Evolutionary conservation across 1,140 invertebrate genomes (phyloP).

Genomic region (Brachystomella parvula): DNA sequence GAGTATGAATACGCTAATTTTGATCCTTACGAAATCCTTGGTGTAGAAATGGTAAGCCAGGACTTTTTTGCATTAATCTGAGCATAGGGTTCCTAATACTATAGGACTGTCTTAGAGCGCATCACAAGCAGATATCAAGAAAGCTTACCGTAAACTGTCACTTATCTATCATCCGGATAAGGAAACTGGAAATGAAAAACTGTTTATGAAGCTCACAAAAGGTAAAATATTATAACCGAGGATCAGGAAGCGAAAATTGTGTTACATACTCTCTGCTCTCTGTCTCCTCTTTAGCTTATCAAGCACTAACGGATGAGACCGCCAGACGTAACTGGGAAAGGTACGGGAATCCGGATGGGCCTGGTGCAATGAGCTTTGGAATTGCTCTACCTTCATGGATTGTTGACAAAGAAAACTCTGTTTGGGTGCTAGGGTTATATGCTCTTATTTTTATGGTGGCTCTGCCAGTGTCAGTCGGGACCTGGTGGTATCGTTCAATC

Average conservation of each 20-base stretch:
- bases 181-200: conserved; percentile 91
- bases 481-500: conserved; percentile 98
- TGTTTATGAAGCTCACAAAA: conserved; percentile 96
- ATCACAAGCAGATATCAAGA: conserved; percentile 81
- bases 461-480: conserved; percentile 83
- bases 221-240: conserved; percentile 51
- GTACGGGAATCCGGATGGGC: conserved; percentile 99
- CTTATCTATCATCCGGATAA: conserved; percentile 95
- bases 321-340: conserved; percentile 95
- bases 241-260: not conserved
- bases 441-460: conserved; percentile 96
- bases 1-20: conserved; percentile 97
- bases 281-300: conserved; percentile 48
- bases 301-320: conserved; percentile 91
- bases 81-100: no score
- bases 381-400: conserved; percentile 99
- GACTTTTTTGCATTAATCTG: no score
- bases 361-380: conserved; percentile 96
- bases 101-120: conserved; percentile 61
- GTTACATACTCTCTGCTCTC: not conserved
- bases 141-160: conserved; percentile 87
- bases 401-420: conserved; percentile 98
- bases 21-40: conserved; percentile 95
- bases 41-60: conserved; percentile 67
- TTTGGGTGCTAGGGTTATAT: conserved; percentile 94